Base-by-base conservation (phyloP, 2,113 vertebrate genomes). In the Aramus guarauna region DNA sequence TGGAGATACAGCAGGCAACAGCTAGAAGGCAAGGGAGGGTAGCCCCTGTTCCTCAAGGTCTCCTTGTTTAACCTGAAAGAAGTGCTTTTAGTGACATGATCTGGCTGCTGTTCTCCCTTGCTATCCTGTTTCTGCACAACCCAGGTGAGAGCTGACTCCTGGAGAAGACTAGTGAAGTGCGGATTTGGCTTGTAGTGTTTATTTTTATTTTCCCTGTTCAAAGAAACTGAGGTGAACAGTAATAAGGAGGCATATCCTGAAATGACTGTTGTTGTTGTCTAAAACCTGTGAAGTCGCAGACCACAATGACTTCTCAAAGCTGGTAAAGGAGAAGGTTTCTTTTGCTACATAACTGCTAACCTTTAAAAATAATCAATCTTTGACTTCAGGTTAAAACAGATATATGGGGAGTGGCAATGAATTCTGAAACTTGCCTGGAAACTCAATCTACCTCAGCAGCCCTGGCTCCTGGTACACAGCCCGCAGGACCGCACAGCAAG, bases 301-400 rank as follows among this genome's bases (percentile, higher is more conserved):
- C 41, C 91, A 55, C 2, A 15, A 50, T 83, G 75, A 56, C 79
- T 93, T 88, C 88, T 77, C 64, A 63, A 88, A 84, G 59, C 37
- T 77, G 41, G 76, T 64, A 81, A 81, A 91, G 73, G 45, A 17
- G 1, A 48, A 17, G 16, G 32, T 67, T 95, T 81, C 55, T 81
- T 91, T 94, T 71, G 41, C 86, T 89, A 92, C 56, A 14, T 43
- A 92, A 72, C 69, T 47, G 64, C 60, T 94, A 94, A 96, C 93
- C 89, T 97, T 94, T 96, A 92, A 92, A 96, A 96, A 71, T 19
- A 91, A 95, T 94, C 91, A 91, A 12, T 91, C 37, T 84, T 74
- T 59, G 68, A 64, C 85, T 81, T 55, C 52, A 68, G 89, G 89
- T 92, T 94, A 89, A 87, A 92, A 45, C 23, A 74, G 83, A 62